These are phyloP conservation scores for Aplysina aerophoba DNA, from an alignment of 37 sponge, comb jelly and placozoan genomes.

Conservation along the genomic window DNA sequence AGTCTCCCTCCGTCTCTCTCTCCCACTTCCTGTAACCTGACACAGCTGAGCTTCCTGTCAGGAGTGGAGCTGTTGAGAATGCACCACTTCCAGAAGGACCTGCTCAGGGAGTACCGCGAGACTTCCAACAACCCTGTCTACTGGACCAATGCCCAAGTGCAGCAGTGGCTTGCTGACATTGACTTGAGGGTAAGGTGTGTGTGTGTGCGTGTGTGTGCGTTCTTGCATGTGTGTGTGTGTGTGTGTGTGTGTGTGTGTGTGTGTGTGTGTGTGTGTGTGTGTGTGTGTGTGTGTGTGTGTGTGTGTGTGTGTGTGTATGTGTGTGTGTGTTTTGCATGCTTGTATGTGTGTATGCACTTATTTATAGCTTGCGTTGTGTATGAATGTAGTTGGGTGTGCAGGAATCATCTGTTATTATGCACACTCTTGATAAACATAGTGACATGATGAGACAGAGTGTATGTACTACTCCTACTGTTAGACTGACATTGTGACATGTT, in stretches of 20 bases:
- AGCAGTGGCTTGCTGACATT: constrained; percentile 68
- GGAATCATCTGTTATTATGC: too few relatives aligned
- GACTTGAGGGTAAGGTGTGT: constrained; percentile 4
- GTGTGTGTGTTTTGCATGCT: too few relatives aligned
- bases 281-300: too few relatives aligned
- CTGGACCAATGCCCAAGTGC: constrained; percentile 86
- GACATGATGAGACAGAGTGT: too few relatives aligned
- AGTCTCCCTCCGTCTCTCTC: background rate
- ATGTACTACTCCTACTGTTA: too few relatives aligned
- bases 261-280: background rate
- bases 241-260: constrained; percentile 12
- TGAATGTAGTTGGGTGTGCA: too few relatives aligned
- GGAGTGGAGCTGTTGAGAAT: constrained; percentile 80
- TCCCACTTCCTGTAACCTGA: constrained; percentile 30
- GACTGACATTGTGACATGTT: too few relatives aligned
- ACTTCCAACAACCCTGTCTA: constrained; percentile 65
- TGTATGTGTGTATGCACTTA: too few relatives aligned
- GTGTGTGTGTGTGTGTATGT: too few relatives aligned
- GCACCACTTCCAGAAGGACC: constrained; percentile 77
- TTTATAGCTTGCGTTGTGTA: too few relatives aligned
- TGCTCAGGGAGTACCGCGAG: constrained; percentile 43
- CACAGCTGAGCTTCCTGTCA: constrained; percentile 77
- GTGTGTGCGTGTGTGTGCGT: background rate
- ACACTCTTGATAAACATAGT: too few relatives aligned
- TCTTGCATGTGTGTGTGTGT: constrained; percentile 18